Base-by-base conservation (phyloP, 2,888 invertebrate species). In the Lampropteryx suffumata region DNA sequence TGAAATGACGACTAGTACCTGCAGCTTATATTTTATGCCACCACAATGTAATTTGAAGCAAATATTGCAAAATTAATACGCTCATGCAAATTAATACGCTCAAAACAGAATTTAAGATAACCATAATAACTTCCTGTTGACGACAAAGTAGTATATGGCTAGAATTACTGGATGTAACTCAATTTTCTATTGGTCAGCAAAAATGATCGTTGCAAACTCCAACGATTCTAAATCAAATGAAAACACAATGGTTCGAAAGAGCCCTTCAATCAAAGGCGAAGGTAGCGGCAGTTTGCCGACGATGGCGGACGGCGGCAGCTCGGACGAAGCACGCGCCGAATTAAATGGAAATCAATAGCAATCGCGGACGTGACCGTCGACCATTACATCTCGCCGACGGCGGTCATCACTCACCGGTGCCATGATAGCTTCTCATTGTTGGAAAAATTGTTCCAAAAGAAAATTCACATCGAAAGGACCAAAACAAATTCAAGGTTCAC, bases 291-390 rank as follows among this genome's bases (percentile, higher is more conserved):
- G 82, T 82, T 81, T 76, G 74, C 72, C 73, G 73, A 67, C 72
- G 76, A 71, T 71, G 74, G 67, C 62, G 64, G 60, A 61, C 69
- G 62, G 65, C 65, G 63, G 73, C 67, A 66, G 64, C 69, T 55
- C 34, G 58, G 71, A 64, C 68, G 70, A 68, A 83, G 83, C 90
- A 89, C 88, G 89, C 83, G 79, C 83, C 80, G 79, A 79, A 84
- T 87, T 89, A 89, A 90, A 89, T 85, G 86, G 82, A 84, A 89
- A 89, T 88, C 90, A 87, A 90, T 90, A 84, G 79, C 71, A 72
- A 79, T 76, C 68, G 69, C 61, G 79, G 63, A 87, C 88, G 88
- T 88, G 88, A 85, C 83, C 75, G 68, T 64, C 68, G 75, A 70
- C 75, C 77, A 74, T 78, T 69, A 69, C 73, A 75, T 75, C 76